Percentiles rank a stretch among this genome's conserved stretches.
These are phyloP conservation scores for Corythornis cristatus DNA, from an alignment of 2,113 vertebrate genomes.

Conservation along the genomic window DNA sequence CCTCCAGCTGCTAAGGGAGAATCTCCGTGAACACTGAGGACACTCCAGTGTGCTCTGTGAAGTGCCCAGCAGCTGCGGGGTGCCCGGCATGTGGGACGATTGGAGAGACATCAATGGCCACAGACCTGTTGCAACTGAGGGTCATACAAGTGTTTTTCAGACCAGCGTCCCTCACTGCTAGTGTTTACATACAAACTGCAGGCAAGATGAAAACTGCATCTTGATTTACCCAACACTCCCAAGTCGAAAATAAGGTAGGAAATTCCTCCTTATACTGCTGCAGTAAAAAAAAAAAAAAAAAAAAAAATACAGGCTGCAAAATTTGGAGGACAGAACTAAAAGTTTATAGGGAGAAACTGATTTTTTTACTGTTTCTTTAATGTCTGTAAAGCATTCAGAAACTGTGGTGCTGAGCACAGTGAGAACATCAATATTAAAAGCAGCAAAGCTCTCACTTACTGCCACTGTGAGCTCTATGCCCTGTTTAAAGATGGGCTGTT, in stretches of 20 bases:
- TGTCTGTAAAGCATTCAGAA: background rate
- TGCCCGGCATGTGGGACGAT: background rate
- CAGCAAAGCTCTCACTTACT: background rate
- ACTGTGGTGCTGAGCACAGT: background rate
- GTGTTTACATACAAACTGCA: background rate
- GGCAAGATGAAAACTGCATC: background rate
- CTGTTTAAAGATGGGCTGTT: background rate
- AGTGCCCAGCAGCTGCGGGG: background rate
- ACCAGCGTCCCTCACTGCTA: background rate
- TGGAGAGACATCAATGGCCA: background rate
- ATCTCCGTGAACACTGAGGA: background rate
- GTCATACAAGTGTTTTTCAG: background rate
- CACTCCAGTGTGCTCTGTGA: background rate
- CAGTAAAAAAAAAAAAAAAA: background rate
- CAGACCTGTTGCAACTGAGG: background rate
- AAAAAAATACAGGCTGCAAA: background rate
- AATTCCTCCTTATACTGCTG: background rate
- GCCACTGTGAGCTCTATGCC: background rate
- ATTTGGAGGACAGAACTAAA: background rate
- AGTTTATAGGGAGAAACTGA: background rate
- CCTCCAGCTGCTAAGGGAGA: background rate
- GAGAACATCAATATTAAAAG: background rate
- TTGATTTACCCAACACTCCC: background rate
- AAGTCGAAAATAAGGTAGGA: background rate
- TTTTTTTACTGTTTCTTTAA: background rate